Evolutionary conservation across 2,113 vertebrate genomes (phyloP), one percentile per base, ranked within the genome.

Genomic region (Thymallus thymallus): DNA sequence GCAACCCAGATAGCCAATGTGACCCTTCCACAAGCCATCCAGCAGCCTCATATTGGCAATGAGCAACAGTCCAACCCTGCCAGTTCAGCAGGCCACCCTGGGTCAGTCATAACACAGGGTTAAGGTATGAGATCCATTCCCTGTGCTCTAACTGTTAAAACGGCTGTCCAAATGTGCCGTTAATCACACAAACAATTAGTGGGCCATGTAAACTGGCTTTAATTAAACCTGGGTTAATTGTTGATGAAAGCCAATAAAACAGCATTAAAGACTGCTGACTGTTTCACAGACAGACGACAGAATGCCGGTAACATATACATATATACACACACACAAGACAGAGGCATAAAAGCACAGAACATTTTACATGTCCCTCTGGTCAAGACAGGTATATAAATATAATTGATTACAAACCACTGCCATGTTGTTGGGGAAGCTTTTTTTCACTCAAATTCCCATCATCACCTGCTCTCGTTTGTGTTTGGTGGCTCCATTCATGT

Each of bases 161-260:
- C 74, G 66, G 78, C 63, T 6, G n/a, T 73, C 61, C 73, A 77
- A 60, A n/a, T 73, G 75, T 69, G 32, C 71, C 51, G 9, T 41
- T 41, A 80, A 85, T 80, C 75, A 85, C 75, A 81, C 63, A 35
- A 71, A 77, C 77, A 78, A 76, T 82, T 80, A 88, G 76, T 63
- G 51, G 29, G 69, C 45, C 73, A 70, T 80, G 80, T 87, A 80
- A 88, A 86, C 35, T 12, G 48, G 30, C 56, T 55, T 77, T 68
- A 35, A 84, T 58, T 86, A 77, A 84, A 81, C 73, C 65, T 66
- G 18, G 32, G 73, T 61, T 82, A 76, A 82, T 75, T 23, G 55
- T 64, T 72, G 46, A 73, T 24, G 63, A 73, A 71, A 81, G 80
- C 69, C 69, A 73, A 79, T 83, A 76, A 82, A 77, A 76, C 58